These are phyloP conservation scores for Furcula furcula DNA, from an alignment of 2,888 invertebrate species.

Conservation along the genomic window DNA sequence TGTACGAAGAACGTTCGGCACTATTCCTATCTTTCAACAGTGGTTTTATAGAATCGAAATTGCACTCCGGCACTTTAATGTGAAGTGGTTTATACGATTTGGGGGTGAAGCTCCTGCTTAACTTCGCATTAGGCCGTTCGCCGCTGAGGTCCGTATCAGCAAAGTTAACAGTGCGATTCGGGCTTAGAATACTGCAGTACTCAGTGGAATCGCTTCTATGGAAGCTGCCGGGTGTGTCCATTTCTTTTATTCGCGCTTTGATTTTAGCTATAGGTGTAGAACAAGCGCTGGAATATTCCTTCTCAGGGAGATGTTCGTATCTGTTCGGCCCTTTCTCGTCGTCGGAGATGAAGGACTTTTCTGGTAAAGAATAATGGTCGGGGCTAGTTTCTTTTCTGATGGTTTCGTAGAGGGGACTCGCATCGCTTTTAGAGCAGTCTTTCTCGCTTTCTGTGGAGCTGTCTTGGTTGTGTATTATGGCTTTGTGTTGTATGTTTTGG, in stretches of 20 bases:
- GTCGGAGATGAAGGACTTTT: conserved; percentile 52
- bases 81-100: conserved; percentile 73
- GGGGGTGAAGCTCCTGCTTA: conserved; percentile 72
- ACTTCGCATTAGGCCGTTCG: conserved; percentile 52
- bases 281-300: conserved; percentile 62
- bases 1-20: conserved; percentile 58
- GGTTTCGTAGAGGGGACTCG: conserved; percentile 57
- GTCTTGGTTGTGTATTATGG: conserved; percentile 46
- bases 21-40: conserved; percentile 52
- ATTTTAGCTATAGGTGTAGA: conserved; percentile 68
- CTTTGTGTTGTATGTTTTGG: conserved; percentile 49
- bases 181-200: conserved; percentile 73
- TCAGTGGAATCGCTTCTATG: conserved; percentile 76
- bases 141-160: conserved; percentile 42
- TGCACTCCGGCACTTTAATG: conserved; percentile 70
- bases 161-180: conserved; percentile 53
- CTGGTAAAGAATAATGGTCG: conserved; percentile 33
- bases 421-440: conserved; percentile 49
- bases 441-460: conserved; percentile 58
- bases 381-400: conserved; percentile 42
- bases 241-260: conserved; percentile 55
- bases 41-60: conserved; percentile 62
- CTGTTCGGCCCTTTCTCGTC: conserved; percentile 43
- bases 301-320: conserved; percentile 50
- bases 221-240: conserved; percentile 57